phyloP scores from a whole-genome alignment of 2,888 invertebrate genomes.

The Oligia latruncula region DNA sequence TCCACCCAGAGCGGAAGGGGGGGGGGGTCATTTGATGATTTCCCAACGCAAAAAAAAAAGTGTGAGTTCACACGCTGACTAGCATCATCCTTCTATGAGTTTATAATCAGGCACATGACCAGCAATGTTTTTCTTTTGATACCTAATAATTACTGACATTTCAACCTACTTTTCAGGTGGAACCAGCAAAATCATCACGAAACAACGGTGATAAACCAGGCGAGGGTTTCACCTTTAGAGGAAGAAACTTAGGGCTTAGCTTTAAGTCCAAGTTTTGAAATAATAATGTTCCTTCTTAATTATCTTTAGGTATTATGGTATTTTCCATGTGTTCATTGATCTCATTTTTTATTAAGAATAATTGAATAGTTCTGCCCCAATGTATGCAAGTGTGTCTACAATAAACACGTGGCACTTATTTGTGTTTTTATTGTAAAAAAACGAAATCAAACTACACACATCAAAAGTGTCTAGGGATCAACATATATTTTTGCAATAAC shows the following conservation, averaged over 20 bases:
- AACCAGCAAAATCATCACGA: slow-evolving; percentile 79
- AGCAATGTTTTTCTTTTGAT: neutral
- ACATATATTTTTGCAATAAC: too few species aligned
- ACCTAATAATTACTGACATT: neutral
- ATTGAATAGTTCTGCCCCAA: slow-evolving; percentile 74
- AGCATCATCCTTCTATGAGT: neutral
- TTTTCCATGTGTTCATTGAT: slow-evolving; percentile 73
- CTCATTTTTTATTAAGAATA: slow-evolving; percentile 57
- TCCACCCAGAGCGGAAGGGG: too few species aligned
- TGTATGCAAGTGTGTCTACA: slow-evolving; percentile 77
- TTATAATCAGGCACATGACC: neutral
- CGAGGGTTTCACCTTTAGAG: slow-evolving; percentile 80
- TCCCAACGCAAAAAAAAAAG: too few species aligned
- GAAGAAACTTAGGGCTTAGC: slow-evolving; percentile 79
- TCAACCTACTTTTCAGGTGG: slow-evolving; percentile 77
- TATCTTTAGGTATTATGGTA: slow-evolving; percentile 50
- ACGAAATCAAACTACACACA: too few species aligned
- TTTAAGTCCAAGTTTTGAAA: slow-evolving; percentile 83
- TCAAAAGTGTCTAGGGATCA: too few species aligned
- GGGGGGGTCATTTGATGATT: too few species aligned
- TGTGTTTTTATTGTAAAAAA: neutral
- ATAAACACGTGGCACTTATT: slow-evolving; percentile 74
- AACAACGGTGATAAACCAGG: slow-evolving; percentile 74
- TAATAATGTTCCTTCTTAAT: neutral
- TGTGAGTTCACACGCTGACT: neutral